Evolutionary conservation across 2,888 invertebrate genomes (phyloP).

Genomic region (Agonopterix arenella): DNA sequence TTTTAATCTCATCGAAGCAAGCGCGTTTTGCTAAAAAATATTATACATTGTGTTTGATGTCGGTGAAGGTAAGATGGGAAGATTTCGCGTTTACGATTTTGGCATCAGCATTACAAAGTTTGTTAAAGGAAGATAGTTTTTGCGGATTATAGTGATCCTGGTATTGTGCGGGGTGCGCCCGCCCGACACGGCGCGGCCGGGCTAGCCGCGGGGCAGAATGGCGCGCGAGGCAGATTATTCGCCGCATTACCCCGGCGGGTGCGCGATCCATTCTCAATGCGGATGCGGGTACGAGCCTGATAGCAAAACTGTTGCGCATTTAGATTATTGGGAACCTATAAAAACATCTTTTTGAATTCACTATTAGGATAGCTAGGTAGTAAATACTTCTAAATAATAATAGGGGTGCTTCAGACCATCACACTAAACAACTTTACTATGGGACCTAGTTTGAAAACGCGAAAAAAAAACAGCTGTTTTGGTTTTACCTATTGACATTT

Average conservation of each 20-base stretch:
- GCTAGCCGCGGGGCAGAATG: conserved; percentile 37
- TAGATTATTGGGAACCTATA: conserved; percentile 25
- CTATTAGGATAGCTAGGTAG: too few relatives aligned
- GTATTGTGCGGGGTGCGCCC: conserved; percentile 28
- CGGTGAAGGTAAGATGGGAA: background rate
- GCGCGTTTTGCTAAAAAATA: too few relatives aligned
- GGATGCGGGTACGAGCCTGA: conserved; percentile 49
- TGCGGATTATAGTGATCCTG: conserved; percentile 57
- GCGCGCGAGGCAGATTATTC: conserved; percentile 69
- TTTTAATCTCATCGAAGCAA: too few relatives aligned
- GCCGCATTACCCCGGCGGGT: conserved; percentile 59
- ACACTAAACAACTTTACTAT: too few relatives aligned
- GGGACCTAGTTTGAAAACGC: too few relatives aligned
- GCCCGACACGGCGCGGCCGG: conserved; percentile 19
- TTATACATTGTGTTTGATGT: background rate
- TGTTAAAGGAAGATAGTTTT: conserved; percentile 42
- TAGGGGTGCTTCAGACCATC: too few relatives aligned
- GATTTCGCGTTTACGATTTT: background rate
- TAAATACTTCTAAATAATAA: too few relatives aligned
- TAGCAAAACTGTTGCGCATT: conserved; percentile 63
- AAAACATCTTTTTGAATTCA: background rate
- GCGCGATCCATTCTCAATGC: conserved; percentile 44
- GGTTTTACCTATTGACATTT: too few relatives aligned
- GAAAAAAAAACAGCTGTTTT: too few relatives aligned
- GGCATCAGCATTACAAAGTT: background rate